Base-by-base conservation (phyloP, 1,140 invertebrate species). In the Battus philenor region DNA sequence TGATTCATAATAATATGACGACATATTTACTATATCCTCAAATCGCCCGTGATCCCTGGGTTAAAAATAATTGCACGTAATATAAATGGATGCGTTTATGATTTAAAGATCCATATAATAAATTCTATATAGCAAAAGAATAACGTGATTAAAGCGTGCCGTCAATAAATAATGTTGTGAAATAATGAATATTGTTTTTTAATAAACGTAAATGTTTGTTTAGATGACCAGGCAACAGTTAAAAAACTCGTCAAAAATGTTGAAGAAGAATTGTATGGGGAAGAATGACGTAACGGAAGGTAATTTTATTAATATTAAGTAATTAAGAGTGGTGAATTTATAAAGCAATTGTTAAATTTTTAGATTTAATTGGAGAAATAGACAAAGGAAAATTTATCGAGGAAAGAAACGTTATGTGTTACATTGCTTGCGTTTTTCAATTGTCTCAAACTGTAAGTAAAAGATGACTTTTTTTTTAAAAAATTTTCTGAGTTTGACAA, bases 381-480 rank as follows among this genome's bases (percentile, higher is more conserved):
- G 68, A 74, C 20, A 70, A 73, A 45, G 74, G 74, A 22, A 67
- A 67, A 15, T 77, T 77, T 44, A 58, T 77, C 22, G 64, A 77
- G 34, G 57, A 77, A 8, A 61, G 45, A 44, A 53, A 48, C 7
- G 74, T 77, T 0, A 77, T 77, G 74, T 77, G 74, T 46, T 71
- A 82, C 34, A 76, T 82, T 9, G 78, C 75, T 10, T 82, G 78
- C 33, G 69, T 82, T 39, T 82, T 70, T 46, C 68, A 77, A 63
- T 65, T 76, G 61, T 55, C 64, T 2, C 65, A 74, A 61, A 32
- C 76, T 15, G 78, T 82, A 63, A 60, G 78, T 74, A 1, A 47
- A 16, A 8, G 13, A 44, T 26, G 26, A 6, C 2, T n/a, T 39
- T 1, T 16, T 48, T 16, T 8, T 1, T n/a, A n/a, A n/a, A n/a